Evolutionary conservation across 1,140 invertebrate genomes (phyloP), one percentile per base, ranked within the genome.

Genomic region (Cydia amplana): DNA sequence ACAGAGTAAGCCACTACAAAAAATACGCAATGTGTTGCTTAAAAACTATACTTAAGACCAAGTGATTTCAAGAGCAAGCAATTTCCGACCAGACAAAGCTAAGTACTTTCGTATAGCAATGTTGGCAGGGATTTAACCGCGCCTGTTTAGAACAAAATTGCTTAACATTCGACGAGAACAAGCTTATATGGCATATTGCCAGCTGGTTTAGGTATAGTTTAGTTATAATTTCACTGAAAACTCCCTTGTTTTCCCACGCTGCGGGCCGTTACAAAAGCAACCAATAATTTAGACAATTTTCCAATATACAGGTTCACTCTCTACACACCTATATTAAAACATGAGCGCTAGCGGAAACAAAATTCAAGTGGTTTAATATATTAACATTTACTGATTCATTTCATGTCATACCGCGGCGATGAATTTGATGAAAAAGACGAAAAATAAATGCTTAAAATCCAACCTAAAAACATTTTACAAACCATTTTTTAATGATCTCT

Each of bases 211-310:
- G 64, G 76, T 77, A 73, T 74, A 67, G 74, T 79, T 63, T 79
- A 75, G 81, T 40, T 75, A 75, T 80, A 79, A 84, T 86, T 82
- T 82, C 77, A 78, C 82, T 85, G 86, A 84, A 89, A 90, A 87
- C 81, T 77, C 78, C 83, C 78, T 78, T 81, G 83, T 85, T 91
- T 91, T 91, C 89, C 87, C 89, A 91, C 89, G 87, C 74, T 79
- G 80, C 77, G 64, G 82, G 83, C 80, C 80, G 82, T 80, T 83
- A 83, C 83, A 83, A 82, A 86, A 79, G 82, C 84, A 82, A 78
- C 83, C 86, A 88, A 91, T 89, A 89, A 88, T 91, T 91, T 89
- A 91, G 89, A 83, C 87, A 89, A 89, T 91, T 89, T 91, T 91
- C 88, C 80, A 86, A 87, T 87, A 87, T 85, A 73, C 85, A 81